A percentile compares a stretch with the other conserved stretches of the same genome.
Conservation (phyloP, 2,888 invertebrate species). For the Scaptomyza parva region DNA sequence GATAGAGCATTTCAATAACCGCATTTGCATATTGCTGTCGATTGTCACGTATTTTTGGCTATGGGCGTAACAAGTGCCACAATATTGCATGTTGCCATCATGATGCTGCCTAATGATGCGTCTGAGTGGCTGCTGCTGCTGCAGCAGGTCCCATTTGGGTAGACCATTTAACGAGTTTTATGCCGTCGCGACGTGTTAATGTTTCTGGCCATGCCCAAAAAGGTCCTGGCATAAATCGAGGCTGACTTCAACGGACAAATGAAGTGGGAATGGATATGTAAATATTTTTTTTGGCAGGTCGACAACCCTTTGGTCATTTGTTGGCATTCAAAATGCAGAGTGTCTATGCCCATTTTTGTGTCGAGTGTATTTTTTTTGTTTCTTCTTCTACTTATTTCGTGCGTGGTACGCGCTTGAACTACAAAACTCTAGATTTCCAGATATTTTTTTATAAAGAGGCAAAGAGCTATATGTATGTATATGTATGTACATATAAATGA, state of each 20-base stretch:
- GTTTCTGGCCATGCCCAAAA: conserved; percentile 37
- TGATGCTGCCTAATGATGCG: conserved; percentile 35
- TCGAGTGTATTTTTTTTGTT: conserved; percentile 55
- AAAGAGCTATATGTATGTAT: conserved; percentile 45
- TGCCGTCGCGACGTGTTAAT: conserved; percentile 69
- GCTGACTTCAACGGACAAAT: conserved; percentile 14
- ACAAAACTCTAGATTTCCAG: conserved; percentile 68
- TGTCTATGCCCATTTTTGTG: conserved; percentile 64
- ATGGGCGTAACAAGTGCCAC: conserved; percentile 31
- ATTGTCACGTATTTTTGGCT: conserved; percentile 27
- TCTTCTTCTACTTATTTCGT: conserved; percentile 28
- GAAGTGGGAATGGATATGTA: background rate
- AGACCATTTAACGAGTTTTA: conserved; percentile 55
- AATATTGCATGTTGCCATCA: conserved; percentile 10
- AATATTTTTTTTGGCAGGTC: conserved; percentile 19
- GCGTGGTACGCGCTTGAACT: conserved; percentile 77
- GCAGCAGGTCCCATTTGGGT: conserved; percentile 42
- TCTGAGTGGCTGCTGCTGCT: conserved; percentile 36
- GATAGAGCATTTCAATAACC: conserved; percentile 62
- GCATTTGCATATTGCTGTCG: conserved; percentile 68
- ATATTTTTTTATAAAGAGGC: conserved; percentile 66
- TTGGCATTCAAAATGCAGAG: conserved; percentile 42
- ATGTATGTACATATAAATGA: conserved; percentile 34
- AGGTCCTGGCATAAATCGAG: conserved; percentile 23
- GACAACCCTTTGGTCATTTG: conserved; percentile 54